Base-by-base conservation (phyloP, 92 coral and sea anemone genomes). In the Porites divaricata region DNA sequence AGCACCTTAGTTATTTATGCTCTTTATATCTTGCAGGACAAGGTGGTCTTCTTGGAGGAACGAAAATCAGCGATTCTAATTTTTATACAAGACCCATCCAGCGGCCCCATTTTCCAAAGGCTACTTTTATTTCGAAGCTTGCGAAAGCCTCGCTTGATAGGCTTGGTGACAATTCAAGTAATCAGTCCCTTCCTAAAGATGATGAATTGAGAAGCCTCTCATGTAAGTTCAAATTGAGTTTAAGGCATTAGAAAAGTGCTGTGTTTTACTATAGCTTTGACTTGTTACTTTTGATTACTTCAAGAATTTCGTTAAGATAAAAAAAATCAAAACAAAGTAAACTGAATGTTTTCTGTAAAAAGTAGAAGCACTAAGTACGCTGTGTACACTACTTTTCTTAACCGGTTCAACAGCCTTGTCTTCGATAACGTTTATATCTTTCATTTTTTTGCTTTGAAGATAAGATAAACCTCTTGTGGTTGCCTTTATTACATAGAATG, bases 181-280 rank as follows among this genome's bases (percentile, higher is more conserved):
- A 72, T 19, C 50, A 41, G 6, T 21, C 79, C 24, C 16, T 20
- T 17, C 86, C 86, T 11, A 71, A 17, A 1, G 79, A 82, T 25
- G 86, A 72, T 20, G 86, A 82, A 52, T 57, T 82, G 26, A 22
- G 86, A 35, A 72, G 72, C 45, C 86, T 82, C 49, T 61, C 86
- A 22, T 82, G 86, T 82, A 82, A 82, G 86, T 9, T 21, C 51
- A 6, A 24, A 23, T 4, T 20, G 5, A 20, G 13, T 9, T 15
- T 13, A 3, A 10, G 12, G 20, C 1, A 17, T 21, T 59, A 2
- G 48, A 6, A 54, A 11, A 9, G 59, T 11, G 59, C 59, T 3
- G 16, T 15, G 10, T 54, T 11, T 54, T 8, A 11, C 12, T 15
- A 54, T 54, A 11, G 2, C 59, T 13, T 54, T 54, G 59, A 8